Evolutionary conservation across 2,113 vertebrate species (phyloP).

Genomic region (Oophaga pumilio): DNA sequence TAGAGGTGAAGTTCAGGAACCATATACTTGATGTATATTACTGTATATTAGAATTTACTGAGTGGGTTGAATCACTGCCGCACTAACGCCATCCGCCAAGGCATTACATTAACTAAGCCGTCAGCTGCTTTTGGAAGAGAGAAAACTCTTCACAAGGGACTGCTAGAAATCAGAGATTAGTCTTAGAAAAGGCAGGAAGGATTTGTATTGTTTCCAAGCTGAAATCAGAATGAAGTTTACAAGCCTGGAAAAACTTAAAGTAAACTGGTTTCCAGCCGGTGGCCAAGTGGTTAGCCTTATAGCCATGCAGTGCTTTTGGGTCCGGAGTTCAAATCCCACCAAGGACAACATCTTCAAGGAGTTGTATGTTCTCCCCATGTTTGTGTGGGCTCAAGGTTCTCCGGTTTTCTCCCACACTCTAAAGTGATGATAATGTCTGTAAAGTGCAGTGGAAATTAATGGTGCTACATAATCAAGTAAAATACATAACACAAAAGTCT

Average conservation of each 20-base stretch:
- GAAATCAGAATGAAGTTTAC: slow-evolving; percentile 4
- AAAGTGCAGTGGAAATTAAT: too few species aligned
- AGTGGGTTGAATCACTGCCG: slow-evolving; percentile 4
- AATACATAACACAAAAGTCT: neutral
- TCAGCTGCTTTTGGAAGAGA: slow-evolving; percentile 37
- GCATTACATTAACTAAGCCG: slow-evolving; percentile 38
- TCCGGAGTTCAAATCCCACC: too few species aligned
- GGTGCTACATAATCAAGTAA: too few species aligned
- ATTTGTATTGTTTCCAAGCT: slow-evolving; percentile 7
- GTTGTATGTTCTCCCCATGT: too few species aligned
- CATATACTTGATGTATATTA: neutral
- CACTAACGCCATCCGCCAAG: slow-evolving; percentile 17
- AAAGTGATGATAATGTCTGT: too few species aligned
- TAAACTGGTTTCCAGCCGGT: neutral
- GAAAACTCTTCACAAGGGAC: slow-evolving; percentile 36
- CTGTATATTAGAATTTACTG: neutral
- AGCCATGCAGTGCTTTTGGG: too few species aligned
- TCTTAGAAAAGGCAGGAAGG: neutral
- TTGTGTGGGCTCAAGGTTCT: too few species aligned
- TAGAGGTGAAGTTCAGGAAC: neutral
- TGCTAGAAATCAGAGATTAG: slow-evolving; percentile 38
- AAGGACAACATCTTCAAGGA: too few species aligned
- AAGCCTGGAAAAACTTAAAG: neutral
- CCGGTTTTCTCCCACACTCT: too few species aligned
- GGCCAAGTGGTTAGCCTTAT: too few species aligned